Evolutionary conservation across 2,888 invertebrate species (phyloP), one percentile per base, ranked within the genome.

Genomic region (Gortyna flavago): DNA sequence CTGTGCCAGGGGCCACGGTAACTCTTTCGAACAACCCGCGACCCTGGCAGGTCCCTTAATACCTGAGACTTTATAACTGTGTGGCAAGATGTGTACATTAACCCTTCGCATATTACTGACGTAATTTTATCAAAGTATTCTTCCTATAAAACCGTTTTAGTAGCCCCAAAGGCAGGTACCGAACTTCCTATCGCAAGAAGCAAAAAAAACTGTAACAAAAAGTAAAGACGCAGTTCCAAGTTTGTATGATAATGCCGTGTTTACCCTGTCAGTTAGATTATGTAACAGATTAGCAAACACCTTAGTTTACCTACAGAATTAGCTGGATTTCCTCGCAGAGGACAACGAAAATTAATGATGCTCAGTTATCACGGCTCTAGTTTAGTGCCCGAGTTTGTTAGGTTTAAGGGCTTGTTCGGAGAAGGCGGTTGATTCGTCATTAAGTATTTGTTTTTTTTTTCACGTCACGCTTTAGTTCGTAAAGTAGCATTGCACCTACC

Each of bases 271-370:
- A 44, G 72, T 76, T 32, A 72, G 65, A 75, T 69, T 77, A 72
- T 54, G 35, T 70, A 61, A 59, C 65, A 77, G 65, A 80, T 75
- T 86, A 83, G 70, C 51, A 48, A 21, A 48, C 83, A 72, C 69
- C 77, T 72, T 74, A 84, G 79, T 86, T 86, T 87, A 78, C 75
- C 69, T 72, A 41, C 29, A n/a, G 70, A 83, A 86, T 84, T 83
- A 84, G 77, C 41, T 62, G 57, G 77, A 73, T 74, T 68, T 64
- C 32, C 64, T 76, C 68, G 57, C 16, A 66, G 65, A 66, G 72
- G 73, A n/a, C 75, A 75, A 76, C 72, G 75, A 81, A 76, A 87
- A 87, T 85, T 85, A 85, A 85, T 85, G 87, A 87, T 76, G 54
- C 71, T 66, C 61, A 67, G 77, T 70, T 64, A 74, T 76, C 81